Evolutionary conservation across 2,888 invertebrate species (phyloP).

Genomic region (Drosophila vallismaia): DNA sequence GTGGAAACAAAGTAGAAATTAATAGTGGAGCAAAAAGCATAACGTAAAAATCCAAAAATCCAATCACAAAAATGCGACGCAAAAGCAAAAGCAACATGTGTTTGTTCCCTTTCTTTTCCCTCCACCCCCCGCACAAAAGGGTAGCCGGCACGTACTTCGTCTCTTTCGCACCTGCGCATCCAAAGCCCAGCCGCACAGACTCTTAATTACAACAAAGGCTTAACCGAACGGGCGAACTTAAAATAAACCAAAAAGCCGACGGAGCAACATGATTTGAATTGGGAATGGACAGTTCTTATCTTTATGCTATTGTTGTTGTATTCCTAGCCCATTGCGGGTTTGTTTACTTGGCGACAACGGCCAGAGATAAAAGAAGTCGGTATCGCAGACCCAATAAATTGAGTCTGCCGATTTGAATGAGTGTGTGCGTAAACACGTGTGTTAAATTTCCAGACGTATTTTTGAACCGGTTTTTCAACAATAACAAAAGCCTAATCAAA

Average conservation of each 20-base stretch:
- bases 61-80: background rate
- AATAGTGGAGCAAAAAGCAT: background rate
- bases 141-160: background rate
- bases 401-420: background rate
- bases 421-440: slow-evolving; percentile 6
- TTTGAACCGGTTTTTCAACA: background rate
- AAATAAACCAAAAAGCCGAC: background rate
- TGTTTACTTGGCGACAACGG: slow-evolving; percentile 20
- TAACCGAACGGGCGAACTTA: background rate
- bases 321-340: slow-evolving; percentile 6
- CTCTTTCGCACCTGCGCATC: background rate
- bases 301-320: background rate
- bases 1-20: background rate
- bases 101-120: slow-evolving; percentile 6
- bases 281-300: slow-evolving; percentile 26
- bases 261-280: slow-evolving; percentile 18
- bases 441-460: background rate
- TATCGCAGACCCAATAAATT: background rate
- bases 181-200: background rate
- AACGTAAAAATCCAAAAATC: too few relatives aligned
- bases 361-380: background rate
- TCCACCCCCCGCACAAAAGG: background rate
- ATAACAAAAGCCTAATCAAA: background rate
- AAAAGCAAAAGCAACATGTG: slow-evolving; percentile 32
- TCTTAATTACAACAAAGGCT: background rate